Percentiles rank a stretch among this genome's conserved stretches.
Conservation (phyloP, 2,888 invertebrate species). For the Drosophila anomelani region DNA sequence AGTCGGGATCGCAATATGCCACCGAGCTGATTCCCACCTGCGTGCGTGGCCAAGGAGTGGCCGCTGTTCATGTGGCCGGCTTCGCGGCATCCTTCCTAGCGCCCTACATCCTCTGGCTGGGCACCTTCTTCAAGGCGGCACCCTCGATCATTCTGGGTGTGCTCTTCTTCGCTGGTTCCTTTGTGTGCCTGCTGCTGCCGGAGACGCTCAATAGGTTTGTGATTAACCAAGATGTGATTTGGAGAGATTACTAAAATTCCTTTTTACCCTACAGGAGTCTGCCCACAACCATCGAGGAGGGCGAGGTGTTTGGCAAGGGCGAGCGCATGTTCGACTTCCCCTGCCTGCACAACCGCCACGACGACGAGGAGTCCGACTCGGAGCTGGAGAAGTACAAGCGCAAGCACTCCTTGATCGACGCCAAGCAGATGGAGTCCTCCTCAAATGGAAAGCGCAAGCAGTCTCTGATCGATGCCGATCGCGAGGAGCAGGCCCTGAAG, state of each 20-base stretch:
- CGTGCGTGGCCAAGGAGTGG: slow-evolving; percentile 88
- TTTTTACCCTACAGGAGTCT: slow-evolving; percentile 82
- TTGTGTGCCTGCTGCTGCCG: slow-evolving; percentile 86
- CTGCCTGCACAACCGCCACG: slow-evolving; percentile 75
- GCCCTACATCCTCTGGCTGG: slow-evolving; percentile 86
- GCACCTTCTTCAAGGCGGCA: slow-evolving; percentile 85
- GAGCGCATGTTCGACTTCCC: slow-evolving; percentile 86
- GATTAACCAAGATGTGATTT: slow-evolving; percentile 70
- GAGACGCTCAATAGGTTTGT: slow-evolving; percentile 86
- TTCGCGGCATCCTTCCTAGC: slow-evolving; percentile 87
- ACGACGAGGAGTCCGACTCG: slow-evolving; percentile 73
- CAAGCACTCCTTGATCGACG: slow-evolving; percentile 79
- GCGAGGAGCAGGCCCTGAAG: slow-evolving; percentile 73
- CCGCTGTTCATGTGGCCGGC: slow-evolving; percentile 87
- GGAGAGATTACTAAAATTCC: not conserved
- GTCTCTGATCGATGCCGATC: slow-evolving; percentile 72
- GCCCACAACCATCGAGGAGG: slow-evolving; percentile 87
- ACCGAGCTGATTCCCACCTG: slow-evolving; percentile 88
- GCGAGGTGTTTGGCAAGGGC: slow-evolving; percentile 87
- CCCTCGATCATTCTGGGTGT: slow-evolving; percentile 86
- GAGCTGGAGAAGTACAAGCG: slow-evolving; percentile 80
- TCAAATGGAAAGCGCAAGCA: slow-evolving; percentile 76
- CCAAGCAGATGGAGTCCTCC: slow-evolving; percentile 72
- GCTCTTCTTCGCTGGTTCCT: slow-evolving; percentile 85
- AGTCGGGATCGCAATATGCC: slow-evolving; percentile 88